These are phyloP conservation scores for Lycocorax pyrrhopterus DNA, from an alignment of 2,113 vertebrate genomes.

Conservation along the genomic window DNA sequence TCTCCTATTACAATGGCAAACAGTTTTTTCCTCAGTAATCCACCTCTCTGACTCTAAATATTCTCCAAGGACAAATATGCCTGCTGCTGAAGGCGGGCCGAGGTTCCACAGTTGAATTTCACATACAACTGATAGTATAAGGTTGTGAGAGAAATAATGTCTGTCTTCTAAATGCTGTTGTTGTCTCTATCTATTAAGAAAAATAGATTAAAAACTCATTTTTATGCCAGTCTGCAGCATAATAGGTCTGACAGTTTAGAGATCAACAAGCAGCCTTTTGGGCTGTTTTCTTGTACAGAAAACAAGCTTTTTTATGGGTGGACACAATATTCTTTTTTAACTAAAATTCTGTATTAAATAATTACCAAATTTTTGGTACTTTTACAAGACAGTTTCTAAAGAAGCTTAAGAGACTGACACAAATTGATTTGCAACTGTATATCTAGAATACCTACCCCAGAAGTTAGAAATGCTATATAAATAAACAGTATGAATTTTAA, in stretches of 20 bases:
- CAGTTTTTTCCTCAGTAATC: background rate
- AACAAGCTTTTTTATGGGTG: background rate
- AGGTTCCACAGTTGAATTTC: background rate
- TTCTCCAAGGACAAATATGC: background rate
- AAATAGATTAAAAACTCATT: background rate
- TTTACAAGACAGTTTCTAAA: background rate
- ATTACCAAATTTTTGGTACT: background rate
- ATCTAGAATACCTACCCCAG: background rate
- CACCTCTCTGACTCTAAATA: background rate
- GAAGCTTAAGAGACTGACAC: background rate
- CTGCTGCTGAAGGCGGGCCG: background rate
- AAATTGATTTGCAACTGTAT: background rate
- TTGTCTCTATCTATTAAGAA: background rate
- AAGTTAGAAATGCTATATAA: background rate
- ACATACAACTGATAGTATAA: background rate
- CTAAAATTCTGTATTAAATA: background rate
- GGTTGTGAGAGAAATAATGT: background rate
- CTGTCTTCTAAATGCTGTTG: background rate
- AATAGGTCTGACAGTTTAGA: background rate
- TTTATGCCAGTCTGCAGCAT: background rate
- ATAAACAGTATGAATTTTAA: background rate
- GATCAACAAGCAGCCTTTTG: background rate
- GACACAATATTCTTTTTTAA: background rate
- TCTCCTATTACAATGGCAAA: background rate
- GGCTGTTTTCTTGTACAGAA: background rate